Conservation (phyloP, 2,888 invertebrate species). For the Eupithecia vulgata region DNA sequence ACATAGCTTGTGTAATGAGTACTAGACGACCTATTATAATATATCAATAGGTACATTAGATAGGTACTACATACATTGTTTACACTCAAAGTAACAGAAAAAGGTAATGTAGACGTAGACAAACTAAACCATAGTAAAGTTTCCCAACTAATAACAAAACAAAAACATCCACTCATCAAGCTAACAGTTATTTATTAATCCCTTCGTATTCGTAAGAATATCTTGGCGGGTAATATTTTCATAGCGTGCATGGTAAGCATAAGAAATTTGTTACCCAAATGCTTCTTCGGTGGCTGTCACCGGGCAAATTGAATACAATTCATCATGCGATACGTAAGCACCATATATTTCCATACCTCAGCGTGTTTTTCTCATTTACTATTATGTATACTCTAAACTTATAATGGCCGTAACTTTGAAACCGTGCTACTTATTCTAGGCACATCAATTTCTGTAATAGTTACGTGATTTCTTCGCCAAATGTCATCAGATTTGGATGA, state of each 20-base stretch:
- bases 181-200: slow-evolving; percentile 34
- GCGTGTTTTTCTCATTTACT: slow-evolving; percentile 35
- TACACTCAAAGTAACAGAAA: neutral
- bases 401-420: neutral
- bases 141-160: slow-evolving; percentile 12
- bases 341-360: slow-evolving; percentile 44
- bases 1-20: too few species aligned
- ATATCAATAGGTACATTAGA: too few species aligned
- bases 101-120: neutral
- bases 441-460: neutral
- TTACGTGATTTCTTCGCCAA: neutral
- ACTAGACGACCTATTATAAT: too few species aligned
- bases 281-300: slow-evolving; percentile 78
- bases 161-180: slow-evolving; percentile 27
- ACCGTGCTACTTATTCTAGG: neutral
- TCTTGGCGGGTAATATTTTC: slow-evolving; percentile 51
- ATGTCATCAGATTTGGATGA: neutral
- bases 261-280: slow-evolving; percentile 79
- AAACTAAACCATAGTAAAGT: neutral
- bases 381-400: slow-evolving; percentile 29
- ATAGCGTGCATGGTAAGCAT: slow-evolving; percentile 77
- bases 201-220: slow-evolving; percentile 34
- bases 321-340: slow-evolving; percentile 75
- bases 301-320: slow-evolving; percentile 80
- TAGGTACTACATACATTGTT: too few species aligned